These are phyloP conservation scores for Acomys russatus DNA, from an alignment of 2,797 vertebrate genomes.

Conservation along the genomic window DNA sequence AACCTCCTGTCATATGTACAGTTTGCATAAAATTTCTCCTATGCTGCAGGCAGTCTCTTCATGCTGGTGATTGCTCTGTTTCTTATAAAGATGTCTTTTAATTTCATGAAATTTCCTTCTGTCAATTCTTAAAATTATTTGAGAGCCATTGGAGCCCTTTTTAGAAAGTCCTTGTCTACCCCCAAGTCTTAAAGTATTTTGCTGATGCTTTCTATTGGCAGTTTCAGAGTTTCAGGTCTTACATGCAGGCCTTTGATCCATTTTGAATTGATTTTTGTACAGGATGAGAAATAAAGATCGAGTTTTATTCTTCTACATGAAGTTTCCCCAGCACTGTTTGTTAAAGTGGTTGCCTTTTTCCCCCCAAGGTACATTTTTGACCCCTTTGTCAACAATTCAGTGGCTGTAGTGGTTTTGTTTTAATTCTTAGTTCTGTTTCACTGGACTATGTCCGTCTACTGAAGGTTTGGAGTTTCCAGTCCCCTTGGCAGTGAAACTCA, in stretches of 20 bases:
- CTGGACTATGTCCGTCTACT: too few species aligned
- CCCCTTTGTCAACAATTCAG: background rate
- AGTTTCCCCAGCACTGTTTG: background rate
- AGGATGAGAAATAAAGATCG: background rate
- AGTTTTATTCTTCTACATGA: slow-evolving; percentile 3
- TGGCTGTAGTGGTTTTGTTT: background rate
- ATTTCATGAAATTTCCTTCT: background rate
- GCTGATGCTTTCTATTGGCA: background rate
- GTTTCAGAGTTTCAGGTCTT: background rate
- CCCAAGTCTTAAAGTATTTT: background rate
- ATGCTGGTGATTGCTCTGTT: background rate
- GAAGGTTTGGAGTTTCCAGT: background rate
- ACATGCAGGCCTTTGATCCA: background rate
- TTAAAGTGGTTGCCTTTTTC: background rate
- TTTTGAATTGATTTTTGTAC: slow-evolving; percentile 21
- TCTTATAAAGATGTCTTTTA: background rate
- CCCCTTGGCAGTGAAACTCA: background rate
- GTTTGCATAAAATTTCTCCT: background rate
- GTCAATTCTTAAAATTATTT: background rate
- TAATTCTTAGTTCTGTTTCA: background rate
- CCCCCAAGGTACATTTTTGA: background rate
- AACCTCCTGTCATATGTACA: background rate
- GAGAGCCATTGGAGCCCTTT: background rate
- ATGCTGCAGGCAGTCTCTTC: background rate
- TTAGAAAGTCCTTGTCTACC: background rate